A percentile compares a stretch with the other conserved stretches of the same genome.
phyloP scores from a whole-genome alignment of 2,113 vertebrate species.

The Calidris pygmaea region DNA sequence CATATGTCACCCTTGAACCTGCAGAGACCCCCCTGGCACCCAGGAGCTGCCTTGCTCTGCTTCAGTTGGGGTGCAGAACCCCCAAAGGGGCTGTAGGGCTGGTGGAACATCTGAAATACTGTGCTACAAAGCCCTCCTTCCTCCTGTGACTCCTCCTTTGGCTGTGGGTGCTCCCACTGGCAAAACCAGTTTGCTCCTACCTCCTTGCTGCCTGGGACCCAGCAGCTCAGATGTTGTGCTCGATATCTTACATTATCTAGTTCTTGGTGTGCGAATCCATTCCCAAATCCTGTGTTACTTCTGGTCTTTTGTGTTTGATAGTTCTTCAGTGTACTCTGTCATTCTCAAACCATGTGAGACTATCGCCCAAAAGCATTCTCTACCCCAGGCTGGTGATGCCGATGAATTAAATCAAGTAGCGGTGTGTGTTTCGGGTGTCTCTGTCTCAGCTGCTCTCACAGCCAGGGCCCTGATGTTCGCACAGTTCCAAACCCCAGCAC shows the following conservation, averaged over 20 bases:
- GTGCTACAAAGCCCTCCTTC: neutral
- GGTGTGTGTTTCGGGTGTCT: fast-evolving
- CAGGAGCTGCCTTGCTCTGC: neutral
- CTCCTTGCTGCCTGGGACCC: neutral
- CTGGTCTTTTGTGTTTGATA: neutral
- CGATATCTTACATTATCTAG: fast-evolving
- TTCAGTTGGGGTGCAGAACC: neutral
- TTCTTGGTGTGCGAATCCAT: neutral
- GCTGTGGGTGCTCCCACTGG: too few species aligned
- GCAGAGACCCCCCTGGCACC: too few species aligned
- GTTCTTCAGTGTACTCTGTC: neutral
- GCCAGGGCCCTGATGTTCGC: neutral
- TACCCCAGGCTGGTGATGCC: neutral
- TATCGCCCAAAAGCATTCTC: neutral
- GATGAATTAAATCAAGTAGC: neutral
- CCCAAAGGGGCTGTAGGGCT: neutral
- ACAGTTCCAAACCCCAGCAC: neutral
- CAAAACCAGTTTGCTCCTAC: too few species aligned
- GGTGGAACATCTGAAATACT: neutral
- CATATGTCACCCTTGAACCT: neutral
- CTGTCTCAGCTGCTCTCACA: neutral
- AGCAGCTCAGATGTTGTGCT: neutral
- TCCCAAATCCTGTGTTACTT: neutral
- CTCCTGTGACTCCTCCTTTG: too few species aligned
- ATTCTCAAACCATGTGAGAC: neutral